These are phyloP conservation scores for Drosophila obscura DNA, from an alignment of 1,140 invertebrate genomes.

Conservation along the genomic window DNA sequence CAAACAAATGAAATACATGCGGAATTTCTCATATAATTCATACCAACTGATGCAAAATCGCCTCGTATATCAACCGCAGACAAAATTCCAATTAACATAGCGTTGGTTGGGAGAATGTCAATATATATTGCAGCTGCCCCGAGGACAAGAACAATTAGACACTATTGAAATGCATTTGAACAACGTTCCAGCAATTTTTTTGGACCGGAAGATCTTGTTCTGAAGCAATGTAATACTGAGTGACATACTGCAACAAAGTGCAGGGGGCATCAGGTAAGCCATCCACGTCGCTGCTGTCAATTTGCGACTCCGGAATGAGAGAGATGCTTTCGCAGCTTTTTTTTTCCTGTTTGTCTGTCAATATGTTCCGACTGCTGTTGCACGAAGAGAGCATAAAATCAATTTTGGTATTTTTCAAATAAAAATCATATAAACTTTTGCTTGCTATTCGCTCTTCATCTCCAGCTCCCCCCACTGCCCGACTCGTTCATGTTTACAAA, in stretches of 20 bases:
- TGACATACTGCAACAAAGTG: conserved; percentile 23
- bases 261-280: conserved; percentile 2
- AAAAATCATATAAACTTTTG: conserved; percentile 71
- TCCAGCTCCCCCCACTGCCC: conserved; percentile 5
- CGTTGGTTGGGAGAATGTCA: conserved; percentile 3
- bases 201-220: too few species aligned
- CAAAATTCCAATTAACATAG: conserved; percentile 23
- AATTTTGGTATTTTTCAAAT: conserved; percentile 75
- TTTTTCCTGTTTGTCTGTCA: conserved; percentile 2
- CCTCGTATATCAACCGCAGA: conserved; percentile 16
- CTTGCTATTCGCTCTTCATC: conserved; percentile 11
- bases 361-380: conserved; percentile 9
- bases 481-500: conserved; percentile 58
- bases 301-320: conserved; percentile 16
- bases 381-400: conserved; percentile 58
- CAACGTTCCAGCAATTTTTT: neutral
- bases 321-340: conserved; percentile 2
- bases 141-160: conserved; percentile 23
- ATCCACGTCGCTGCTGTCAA: conserved; percentile 18
- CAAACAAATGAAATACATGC: conserved; percentile 26
- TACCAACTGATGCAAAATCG: conserved; percentile 12
- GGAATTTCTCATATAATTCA: conserved; percentile 24
- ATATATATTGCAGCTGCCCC: neutral
- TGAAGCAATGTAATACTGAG: neutral
- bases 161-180: neutral